A percentile compares a stretch with the other conserved stretches of the same genome.
Conservation (phyloP, 2,797 vertebrate genomes). For the Cirrhinus mrigala region DNA sequence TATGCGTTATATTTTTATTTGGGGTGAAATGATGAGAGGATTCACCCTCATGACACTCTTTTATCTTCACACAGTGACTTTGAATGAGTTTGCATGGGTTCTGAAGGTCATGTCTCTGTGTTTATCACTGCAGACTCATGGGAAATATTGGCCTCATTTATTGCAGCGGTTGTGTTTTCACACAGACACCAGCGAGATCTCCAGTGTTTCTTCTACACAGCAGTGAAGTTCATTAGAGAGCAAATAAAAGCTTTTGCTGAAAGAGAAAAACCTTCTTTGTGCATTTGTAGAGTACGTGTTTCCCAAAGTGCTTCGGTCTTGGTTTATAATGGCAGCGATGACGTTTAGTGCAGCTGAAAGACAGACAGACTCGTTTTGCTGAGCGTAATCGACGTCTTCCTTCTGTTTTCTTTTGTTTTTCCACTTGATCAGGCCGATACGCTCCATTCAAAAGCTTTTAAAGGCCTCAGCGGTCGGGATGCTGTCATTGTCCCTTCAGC, state of each 20-base stretch:
- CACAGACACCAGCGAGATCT: background rate
- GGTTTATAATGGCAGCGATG: background rate
- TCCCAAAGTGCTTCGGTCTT: background rate
- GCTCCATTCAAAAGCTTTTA: background rate
- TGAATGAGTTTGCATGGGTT: background rate
- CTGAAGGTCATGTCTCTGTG: background rate
- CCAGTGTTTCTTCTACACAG: background rate
- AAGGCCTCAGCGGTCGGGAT: background rate
- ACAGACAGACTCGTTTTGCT: background rate
- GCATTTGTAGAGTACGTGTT: background rate
- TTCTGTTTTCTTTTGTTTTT: conserved; percentile 28
- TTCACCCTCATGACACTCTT: background rate
- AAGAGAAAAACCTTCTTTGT: background rate
- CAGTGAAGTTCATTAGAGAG: background rate
- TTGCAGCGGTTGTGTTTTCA: background rate
- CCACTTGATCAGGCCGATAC: background rate
- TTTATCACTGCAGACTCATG: background rate
- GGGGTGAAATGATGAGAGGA: background rate
- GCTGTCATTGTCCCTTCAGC: conserved; percentile 15
- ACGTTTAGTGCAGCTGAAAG: background rate
- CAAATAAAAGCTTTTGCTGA: background rate
- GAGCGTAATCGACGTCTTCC: background rate
- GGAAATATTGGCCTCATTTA: background rate
- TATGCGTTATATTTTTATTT: background rate
- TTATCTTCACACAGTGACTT: background rate